Base-by-base conservation (phyloP, 2,113 vertebrate species). In the Eublepharis macularius region DNA sequence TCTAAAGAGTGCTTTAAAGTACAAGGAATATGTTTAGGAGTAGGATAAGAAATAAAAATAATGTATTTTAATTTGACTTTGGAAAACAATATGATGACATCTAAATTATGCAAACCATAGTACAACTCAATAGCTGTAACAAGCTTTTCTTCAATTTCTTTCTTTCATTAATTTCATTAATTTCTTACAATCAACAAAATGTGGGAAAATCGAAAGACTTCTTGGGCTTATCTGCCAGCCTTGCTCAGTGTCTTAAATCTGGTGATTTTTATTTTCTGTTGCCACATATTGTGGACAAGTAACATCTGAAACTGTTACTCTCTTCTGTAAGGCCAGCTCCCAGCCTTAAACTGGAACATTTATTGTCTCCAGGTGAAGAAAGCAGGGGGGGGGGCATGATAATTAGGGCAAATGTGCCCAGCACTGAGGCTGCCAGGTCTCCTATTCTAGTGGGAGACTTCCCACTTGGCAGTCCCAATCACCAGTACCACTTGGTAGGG, bases 1-100 rank as follows among this genome's bases (percentile, higher is more conserved):
- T 92, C 57, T 85, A 80, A 89, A 73, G 85, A 81, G 86, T 87
- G 86, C 90, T 92, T 92, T 76, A 80, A 87, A 82, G 60, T 54
- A 39, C 75, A 92, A 70, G 45, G 81, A 87, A 77, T 85, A 43
- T 12, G 49, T 45, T 78, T 85, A 73, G 54, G 41, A 47, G 43
- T 47, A 11, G 47, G 49, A 74, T 49, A 63, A 45, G 17, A 32
- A 26, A 74, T 34, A 39, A 54, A 80, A 68, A 6, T 12, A 45
- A 41, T 79, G 32, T 41, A 17, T 75, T 63, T 54, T 34, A 70
- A 82, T 88, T 86, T 72, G 19, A 29, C 17, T 0, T 87, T 81
- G 65, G 65, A 34, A 17, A 45, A 80, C 14, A 16, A 19, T 43
- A 4, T 26, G 32, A 79, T 4, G 16, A 39, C 16, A 47, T n/a